Percentiles rank a stretch among this genome's conserved stretches.
Evolutionary conservation across 2,797 vertebrate genomes (phyloP).

Genomic region (Anguilla pacifica): DNA sequence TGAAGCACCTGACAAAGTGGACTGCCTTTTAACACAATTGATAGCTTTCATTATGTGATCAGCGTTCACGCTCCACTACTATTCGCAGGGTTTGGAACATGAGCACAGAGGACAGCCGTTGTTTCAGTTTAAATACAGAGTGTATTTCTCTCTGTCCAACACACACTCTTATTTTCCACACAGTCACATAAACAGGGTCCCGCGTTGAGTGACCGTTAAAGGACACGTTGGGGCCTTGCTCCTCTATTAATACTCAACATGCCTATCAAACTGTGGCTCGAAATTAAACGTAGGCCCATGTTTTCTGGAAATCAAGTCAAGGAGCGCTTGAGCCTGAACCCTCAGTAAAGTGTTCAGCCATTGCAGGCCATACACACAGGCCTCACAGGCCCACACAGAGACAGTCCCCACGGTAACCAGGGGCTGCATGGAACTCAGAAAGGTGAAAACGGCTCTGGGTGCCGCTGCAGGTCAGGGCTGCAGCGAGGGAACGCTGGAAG

Average conservation of each 20-base stretch:
- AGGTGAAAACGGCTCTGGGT: too few relatives aligned
- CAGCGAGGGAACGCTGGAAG: too few relatives aligned
- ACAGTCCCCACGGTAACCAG: too few relatives aligned
- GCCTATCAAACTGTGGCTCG: not conserved
- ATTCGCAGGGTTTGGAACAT: not conserved
- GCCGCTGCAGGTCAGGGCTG: too few relatives aligned
- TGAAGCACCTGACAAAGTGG: conserved; percentile 22
- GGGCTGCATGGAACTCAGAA: too few relatives aligned
- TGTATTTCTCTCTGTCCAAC: too few relatives aligned
- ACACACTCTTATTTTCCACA: not conserved
- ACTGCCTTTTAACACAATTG: conserved; percentile 3
- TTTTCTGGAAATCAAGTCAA: not conserved
- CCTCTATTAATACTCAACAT: not conserved
- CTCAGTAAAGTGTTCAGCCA: not conserved
- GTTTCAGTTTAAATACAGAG: not conserved
- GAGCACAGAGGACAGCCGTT: not conserved
- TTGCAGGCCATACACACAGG: not conserved
- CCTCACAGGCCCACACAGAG: not conserved
- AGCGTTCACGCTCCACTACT: not conserved
- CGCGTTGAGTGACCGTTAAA: not conserved
- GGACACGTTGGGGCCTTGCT: not conserved
- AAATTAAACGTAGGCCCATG: not conserved
- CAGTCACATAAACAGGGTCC: not conserved
- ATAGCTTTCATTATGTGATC: conserved; percentile 21
- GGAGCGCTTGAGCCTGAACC: not conserved